phyloP scores from a whole-genome alignment of 1,140 invertebrate genomes.

The Drosophila pruinosa region DNA sequence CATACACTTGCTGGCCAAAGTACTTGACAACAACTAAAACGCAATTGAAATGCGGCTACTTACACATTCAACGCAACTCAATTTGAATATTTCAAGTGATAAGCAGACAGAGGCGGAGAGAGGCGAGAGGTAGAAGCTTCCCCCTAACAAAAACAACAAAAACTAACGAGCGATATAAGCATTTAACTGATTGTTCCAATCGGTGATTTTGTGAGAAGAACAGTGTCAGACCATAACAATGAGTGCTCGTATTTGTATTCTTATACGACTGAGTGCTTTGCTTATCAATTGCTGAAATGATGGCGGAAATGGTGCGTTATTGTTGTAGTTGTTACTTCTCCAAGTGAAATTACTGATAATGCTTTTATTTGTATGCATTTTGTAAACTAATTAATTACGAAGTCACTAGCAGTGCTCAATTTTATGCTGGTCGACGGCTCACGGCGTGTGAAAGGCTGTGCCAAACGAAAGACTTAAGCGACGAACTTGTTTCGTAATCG shows the following conservation, averaged over 20 bases:
- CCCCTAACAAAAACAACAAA: constrained; percentile 13
- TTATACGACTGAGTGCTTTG: constrained; percentile 18
- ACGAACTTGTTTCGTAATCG: constrained; percentile 46
- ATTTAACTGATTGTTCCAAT: constrained; percentile 78
- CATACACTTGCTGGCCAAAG: constrained; percentile 4
- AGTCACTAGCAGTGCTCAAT: constrained; percentile 23
- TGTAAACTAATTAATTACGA: constrained; percentile 54
- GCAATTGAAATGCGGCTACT: constrained; percentile 72
- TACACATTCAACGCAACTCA: constrained; percentile 65
- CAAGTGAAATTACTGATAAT: constrained; percentile 35
- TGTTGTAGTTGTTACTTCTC: constrained; percentile 37
- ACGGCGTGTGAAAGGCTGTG: constrained; percentile 6
- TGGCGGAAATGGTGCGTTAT: constrained; percentile 77
- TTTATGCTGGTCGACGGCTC: constrained; percentile 51
- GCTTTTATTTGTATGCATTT: constrained; percentile 39
- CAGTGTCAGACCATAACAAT: constrained; percentile 59
- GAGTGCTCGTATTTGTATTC: background rate
- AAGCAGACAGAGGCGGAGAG: constrained; percentile 23
- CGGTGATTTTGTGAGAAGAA: constrained; percentile 68
- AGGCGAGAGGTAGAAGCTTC: background rate
- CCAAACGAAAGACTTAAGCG: constrained; percentile 68
- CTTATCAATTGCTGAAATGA: constrained; percentile 64
- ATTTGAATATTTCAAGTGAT: constrained; percentile 68
- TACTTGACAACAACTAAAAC: constrained; percentile 67
- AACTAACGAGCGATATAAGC: constrained; percentile 30